phyloP scores from a whole-genome alignment of 1,140 invertebrate species.

The Drosophila kikkawai region DNA sequence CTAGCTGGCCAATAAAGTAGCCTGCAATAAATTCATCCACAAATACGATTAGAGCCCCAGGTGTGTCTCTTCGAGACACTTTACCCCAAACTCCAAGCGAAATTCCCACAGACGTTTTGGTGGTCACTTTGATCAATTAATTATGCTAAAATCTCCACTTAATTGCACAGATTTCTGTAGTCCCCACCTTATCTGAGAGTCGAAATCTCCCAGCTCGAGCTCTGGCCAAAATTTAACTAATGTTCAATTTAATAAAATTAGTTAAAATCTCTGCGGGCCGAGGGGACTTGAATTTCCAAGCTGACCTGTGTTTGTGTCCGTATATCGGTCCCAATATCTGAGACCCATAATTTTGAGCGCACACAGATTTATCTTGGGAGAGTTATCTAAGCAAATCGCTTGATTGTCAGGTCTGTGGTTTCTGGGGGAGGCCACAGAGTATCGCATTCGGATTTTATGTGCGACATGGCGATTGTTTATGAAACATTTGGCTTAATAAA shows the following conservation, averaged over 20 bases:
- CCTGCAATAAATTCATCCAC: constrained; percentile 23
- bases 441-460: constrained; percentile 75
- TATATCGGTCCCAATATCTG: constrained; percentile 69
- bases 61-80: constrained; percentile 3
- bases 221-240: constrained; percentile 72
- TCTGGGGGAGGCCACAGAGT: constrained; percentile 39
- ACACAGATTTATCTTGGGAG: constrained; percentile 70
- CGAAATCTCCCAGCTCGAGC: constrained; percentile 38
- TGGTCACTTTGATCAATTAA: constrained; percentile 56
- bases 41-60: not conserved
- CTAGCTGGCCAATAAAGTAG: constrained; percentile 21
- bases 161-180: constrained; percentile 56
- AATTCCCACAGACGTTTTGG: constrained; percentile 20
- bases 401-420: constrained; percentile 55
- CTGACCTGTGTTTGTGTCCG: not conserved
- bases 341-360: constrained; percentile 70
- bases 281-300: constrained; percentile 62
- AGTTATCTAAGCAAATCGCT: constrained; percentile 78
- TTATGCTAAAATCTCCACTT: constrained; percentile 70
- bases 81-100: not conserved
- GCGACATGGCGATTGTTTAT: constrained; percentile 80
- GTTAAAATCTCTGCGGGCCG: constrained; percentile 55
- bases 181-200: constrained; percentile 38
- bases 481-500: constrained; percentile 82
- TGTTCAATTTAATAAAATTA: constrained; percentile 76